These are phyloP conservation scores for Tiliacea aurago DNA, from an alignment of 2,888 invertebrate species.

Conservation along the genomic window DNA sequence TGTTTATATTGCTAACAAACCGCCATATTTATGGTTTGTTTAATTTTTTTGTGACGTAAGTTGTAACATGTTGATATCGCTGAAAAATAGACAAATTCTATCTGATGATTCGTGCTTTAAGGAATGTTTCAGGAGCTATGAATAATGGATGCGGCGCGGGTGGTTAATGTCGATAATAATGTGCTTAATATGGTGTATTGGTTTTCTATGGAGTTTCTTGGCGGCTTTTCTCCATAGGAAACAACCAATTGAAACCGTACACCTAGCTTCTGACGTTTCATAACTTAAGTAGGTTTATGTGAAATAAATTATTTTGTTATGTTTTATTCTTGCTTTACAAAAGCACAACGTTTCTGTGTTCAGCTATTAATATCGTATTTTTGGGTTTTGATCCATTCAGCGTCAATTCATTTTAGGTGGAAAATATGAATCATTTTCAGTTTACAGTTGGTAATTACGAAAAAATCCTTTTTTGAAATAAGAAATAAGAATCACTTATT, in stretches of 20 bases:
- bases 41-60: conserved; percentile 64
- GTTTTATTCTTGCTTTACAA: background rate
- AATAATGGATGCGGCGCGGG: background rate
- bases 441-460: no score
- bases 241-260: no score
- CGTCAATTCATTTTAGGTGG: background rate
- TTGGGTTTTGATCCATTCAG: background rate
- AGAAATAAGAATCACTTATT: no score
- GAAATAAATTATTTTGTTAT: no score
- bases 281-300: no score
- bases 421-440: background rate
- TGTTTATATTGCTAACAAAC: conserved; percentile 64
- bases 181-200: no score
- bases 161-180: background rate
- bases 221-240: no score
- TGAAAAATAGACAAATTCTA: conserved; percentile 1
- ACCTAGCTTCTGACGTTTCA: no score
- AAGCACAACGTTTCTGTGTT: background rate
- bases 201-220: no score
- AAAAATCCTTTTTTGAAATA: no score
- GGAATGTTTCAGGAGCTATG: background rate
- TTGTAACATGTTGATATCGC: conserved; percentile 44
- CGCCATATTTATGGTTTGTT: conserved; percentile 68
- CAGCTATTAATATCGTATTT: background rate
- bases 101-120: conserved; percentile 4